Base-by-base conservation (phyloP, 2,113 vertebrate species). In the Galeopterus variegatus region DNA sequence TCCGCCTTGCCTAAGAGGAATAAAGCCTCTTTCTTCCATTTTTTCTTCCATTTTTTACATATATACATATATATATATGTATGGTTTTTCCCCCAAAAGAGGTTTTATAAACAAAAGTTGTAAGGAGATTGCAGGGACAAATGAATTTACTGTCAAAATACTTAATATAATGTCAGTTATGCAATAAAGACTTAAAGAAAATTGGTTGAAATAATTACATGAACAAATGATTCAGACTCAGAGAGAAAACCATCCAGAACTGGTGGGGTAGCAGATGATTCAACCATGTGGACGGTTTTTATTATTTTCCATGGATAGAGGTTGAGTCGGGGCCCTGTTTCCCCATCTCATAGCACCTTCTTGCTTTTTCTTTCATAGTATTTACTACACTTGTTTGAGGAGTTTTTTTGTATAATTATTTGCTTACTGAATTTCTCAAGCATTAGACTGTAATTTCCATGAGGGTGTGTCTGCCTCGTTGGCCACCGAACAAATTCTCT, bases 201-300 rank as follows among this genome's bases (percentile, higher is more conserved):
- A n/a, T 18, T n/a, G 52, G 17, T 60, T 50, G 54, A 28, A 28
- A 24, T 41, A 60, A 64, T 90, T 17, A 41, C 14, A 77, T 2
- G 33, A 77, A 31, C 26, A 56, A 64, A 52, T 41, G 69, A 8
- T 17, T 67, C 67, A 26, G 18, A 36, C 64, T 76, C 8, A 50
- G 64, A 60, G 88, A 69, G 75, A 69, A n/a, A 31, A n/a, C 28
- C 33, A 28, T n/a, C 41, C n/a, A 13, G 4, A 10, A 5, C 21
- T 28, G 72, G 36, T 15, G 3, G 5, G 0, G 0, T 0, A 7
- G 52, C 17, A 8, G 58, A 31, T 0, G 1, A 21, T 17, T 70
- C 50, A 18, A 54, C 9, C 4, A 48, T 0, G 0, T 1, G 10
- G 0, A 6, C 4, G 62, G 41, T 15, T 69, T 69, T 54, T 1